Base-by-base conservation (phyloP, 1,140 invertebrate species). In the Orchesella cincta region DNA sequence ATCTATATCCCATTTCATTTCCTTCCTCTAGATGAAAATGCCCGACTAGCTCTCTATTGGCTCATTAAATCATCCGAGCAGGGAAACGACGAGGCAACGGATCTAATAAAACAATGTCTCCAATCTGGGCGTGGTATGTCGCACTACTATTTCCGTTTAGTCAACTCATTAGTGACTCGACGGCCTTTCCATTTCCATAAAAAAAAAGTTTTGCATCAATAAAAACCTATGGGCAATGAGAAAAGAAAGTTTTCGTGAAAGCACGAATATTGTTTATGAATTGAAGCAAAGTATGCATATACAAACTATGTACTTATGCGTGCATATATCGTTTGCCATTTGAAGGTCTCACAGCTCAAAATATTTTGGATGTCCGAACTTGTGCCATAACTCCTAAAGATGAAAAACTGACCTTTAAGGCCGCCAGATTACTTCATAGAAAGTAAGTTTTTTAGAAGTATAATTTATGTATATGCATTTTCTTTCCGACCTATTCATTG, bases 81-180 rank as follows among this genome's bases (percentile, higher is more conserved):
- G 33, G 94, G 94, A 1, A 94, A 95, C 84, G 88, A 91, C 78
- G 93, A 94, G 84, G 94, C 94, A 1, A 93, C 93, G 29, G 89
- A 90, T 75, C 88, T 94, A 81, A 86, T 97, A 35, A 88, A 89
- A 82, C 88, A 93, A 85, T 96, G 94, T 85, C 89, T 93, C 51
- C 88, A 91, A 31, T 90, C 89, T 34, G 92, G 93, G 34, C 89
- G 90, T 82, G 88, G 88, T 87, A 67, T 57, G 54, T 54, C 28
- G 29, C 62, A 79, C 72, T n/a, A n/a, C n/a, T n/a, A n/a, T n/a
- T n/a, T n/a, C n/a, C n/a, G n/a, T n/a, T n/a, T n/a, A n/a, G n/a
- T n/a, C n/a, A n/a, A n/a, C n/a, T n/a, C n/a, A n/a, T n/a, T n/a
- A n/a, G n/a, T n/a, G n/a, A n/a, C n/a, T n/a, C n/a, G n/a, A n/a